These are phyloP conservation scores for Oreochromis tanganicae DNA, from an alignment of 2,113 vertebrate species.

Conservation along the genomic window DNA sequence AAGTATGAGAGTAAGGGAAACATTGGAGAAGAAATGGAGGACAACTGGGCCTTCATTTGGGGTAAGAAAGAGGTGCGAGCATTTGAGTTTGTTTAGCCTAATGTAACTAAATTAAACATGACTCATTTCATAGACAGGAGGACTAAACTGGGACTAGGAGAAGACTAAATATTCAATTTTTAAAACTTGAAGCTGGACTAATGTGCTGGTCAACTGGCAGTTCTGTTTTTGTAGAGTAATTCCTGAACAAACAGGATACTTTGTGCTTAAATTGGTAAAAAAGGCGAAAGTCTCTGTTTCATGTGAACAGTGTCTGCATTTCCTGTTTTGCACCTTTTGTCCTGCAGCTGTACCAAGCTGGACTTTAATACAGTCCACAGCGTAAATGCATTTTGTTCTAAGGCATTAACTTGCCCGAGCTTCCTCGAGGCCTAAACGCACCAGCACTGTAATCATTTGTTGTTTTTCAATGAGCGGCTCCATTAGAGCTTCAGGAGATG, in stretches of 20 bases:
- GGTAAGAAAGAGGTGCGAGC: constrained; percentile 36
- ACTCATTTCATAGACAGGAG: background rate
- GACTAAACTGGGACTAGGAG: background rate
- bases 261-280: background rate
- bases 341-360: rapidly evolving
- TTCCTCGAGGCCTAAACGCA: background rate
- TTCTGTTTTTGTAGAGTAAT: background rate
- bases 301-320: rapidly evolving
- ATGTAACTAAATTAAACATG: background rate
- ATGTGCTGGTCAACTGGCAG: background rate
- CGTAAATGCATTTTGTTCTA: background rate
- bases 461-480: background rate
- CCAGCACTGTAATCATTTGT: background rate
- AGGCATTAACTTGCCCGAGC: background rate
- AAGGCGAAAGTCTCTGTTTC: background rate
- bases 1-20: constrained; percentile 38
- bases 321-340: background rate
- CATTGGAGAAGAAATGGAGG: constrained; percentile 43
- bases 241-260: background rate
- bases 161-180: background rate
- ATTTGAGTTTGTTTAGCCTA: background rate
- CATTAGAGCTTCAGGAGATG: background rate
- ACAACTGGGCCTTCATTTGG: constrained; percentile 61
- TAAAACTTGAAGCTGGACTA: background rate
- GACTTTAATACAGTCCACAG: background rate